Base-by-base conservation (phyloP, 2,113 vertebrate species). In the Boleophthalmus pectinirostris region DNA sequence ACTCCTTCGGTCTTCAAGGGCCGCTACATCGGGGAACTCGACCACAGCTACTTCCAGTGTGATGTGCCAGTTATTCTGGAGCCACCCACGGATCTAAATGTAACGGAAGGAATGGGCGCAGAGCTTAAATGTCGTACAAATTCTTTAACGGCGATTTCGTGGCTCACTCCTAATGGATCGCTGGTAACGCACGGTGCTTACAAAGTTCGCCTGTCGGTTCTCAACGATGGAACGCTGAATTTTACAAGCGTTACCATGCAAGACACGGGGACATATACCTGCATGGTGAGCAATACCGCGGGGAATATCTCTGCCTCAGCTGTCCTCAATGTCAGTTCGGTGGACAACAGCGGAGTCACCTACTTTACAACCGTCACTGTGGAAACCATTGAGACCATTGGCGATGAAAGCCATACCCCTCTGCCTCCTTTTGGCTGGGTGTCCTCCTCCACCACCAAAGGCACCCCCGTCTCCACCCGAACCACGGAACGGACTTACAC, bases 341-440 rank as follows among this genome's bases (percentile, higher is more conserved):
- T 95, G 83, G 94, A 97, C 82, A 96, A 96, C 68, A 94, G 90
- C 12, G 96, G 95, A 51, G 96, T 97, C 88, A 98, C 95, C 0
- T 99, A 98, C 89, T 99, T 99, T 82, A 98, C 97, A 51, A 99
- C 97, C 0, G 96, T 99, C 89, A 99, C 97, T 0, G 97, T 99
- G 83, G 97, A 99, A 93, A 97, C 96, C 81, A 95, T 95, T 86
- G 97, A 98, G 90, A 93, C 94, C 80, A 94, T 94, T 68, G 94
- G 94, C 88, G 96, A 98, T 68, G 96, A 98, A 79, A 94, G 93
- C 71, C 93, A 96, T 91, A 97, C 97, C 73, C 95, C 85, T 11
- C 90, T 96, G 68, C 95, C 93, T 13, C 94, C 96, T 71, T 94
- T 94, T n/a, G 95, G 91, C 86, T 98, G 97, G 97, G 95, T 95